phyloP scores from a whole-genome alignment of 2,797 vertebrate species.

The Petrocephalus schoutedeni region DNA sequence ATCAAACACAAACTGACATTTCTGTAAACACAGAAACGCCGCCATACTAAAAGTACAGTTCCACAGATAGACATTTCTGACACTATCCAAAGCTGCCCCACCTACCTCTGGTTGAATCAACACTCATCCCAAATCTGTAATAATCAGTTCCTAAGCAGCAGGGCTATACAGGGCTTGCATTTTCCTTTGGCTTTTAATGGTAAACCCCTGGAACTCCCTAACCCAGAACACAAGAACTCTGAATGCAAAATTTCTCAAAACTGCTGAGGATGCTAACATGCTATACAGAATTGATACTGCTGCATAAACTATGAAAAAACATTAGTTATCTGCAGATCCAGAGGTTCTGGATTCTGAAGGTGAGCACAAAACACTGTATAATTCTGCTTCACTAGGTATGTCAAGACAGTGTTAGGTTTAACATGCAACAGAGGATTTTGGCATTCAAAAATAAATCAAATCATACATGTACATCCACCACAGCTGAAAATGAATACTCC shows the following conservation, averaged over 20 bases:
- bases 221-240: neutral
- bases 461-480: neutral
- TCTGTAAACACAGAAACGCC: neutral
- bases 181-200: neutral
- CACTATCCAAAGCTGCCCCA: neutral
- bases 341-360: neutral
- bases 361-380: neutral
- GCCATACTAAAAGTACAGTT: neutral
- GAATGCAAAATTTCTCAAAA: neutral
- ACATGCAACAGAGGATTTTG: neutral
- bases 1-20: conserved; percentile 1
- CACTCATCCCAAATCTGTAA: neutral
- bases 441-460: neutral
- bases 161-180: neutral
- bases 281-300: neutral
- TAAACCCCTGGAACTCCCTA: conserved; percentile 7
- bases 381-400: neutral
- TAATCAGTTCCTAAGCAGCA: neutral
- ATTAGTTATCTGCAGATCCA: neutral
- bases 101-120: neutral
- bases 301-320: neutral
- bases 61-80: neutral
- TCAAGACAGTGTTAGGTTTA: neutral
- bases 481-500: neutral
- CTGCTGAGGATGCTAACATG: neutral